These are phyloP conservation scores for Cettia cetti DNA, from an alignment of 2,113 vertebrate species.

Conservation along the genomic window DNA sequence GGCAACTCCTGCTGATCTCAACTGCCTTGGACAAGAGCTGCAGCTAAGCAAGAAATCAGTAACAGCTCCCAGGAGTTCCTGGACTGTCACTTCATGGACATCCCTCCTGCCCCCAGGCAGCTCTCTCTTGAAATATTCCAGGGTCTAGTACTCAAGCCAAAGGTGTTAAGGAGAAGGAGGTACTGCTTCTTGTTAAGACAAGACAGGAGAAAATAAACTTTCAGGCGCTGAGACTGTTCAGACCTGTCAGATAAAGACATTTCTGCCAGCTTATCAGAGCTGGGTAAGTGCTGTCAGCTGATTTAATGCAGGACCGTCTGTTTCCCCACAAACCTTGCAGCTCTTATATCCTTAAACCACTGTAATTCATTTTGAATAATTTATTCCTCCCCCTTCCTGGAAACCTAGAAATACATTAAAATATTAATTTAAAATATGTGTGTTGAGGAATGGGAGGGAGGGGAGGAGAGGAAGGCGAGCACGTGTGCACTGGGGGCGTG, in stretches of 20 bases:
- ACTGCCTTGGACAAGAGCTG: neutral
- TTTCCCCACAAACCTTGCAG: neutral
- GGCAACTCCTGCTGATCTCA: neutral
- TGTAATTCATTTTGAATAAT: neutral
- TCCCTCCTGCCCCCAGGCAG: neutral
- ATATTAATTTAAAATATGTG: neutral
- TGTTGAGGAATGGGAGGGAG: neutral
- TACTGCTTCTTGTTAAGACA: neutral
- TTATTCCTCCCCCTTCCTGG: neutral
- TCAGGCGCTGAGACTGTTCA: neutral
- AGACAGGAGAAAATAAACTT: neutral
- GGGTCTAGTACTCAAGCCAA: neutral
- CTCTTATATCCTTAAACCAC: neutral
- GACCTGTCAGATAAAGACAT: neutral
- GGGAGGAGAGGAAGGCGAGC: neutral
- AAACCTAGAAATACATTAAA: constrained; percentile 3
- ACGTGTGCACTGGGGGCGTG: neutral
- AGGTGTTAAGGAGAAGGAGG: neutral
- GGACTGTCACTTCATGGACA: neutral
- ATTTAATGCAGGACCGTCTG: neutral
- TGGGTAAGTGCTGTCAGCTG: neutral
- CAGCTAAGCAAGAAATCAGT: neutral
- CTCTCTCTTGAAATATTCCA: neutral
- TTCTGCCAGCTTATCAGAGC: neutral
- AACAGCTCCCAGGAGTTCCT: neutral